Base-by-base conservation (phyloP, 2,888 invertebrate species). In the Drosophila tripunctata region DNA sequence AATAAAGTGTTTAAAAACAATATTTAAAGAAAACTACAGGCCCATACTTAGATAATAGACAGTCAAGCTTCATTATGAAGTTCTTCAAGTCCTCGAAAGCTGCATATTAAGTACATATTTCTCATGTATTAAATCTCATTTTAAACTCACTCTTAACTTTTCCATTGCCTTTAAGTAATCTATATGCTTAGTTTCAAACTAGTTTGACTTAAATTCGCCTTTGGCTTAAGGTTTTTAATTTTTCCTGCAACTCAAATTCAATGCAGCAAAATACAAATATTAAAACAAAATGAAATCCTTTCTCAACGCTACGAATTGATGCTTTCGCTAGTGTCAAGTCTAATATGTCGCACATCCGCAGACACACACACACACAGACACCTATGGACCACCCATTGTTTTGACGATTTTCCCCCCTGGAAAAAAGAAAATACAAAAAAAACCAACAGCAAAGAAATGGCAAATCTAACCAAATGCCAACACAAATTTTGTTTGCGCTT, bases 401-500 rank as follows among this genome's bases (percentile, higher is more conserved):
- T 31, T 19, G 30, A 27, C 24, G 56, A 19, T 12, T 35, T 35
- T 19, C 47, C 31, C 15, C 5, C 15, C n/a, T 50, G 12, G 30
- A 30, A 33, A 48, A 38, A 7, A 48, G 8, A 47, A 31, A 41
- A 48, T n/a, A 14, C n/a, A 21, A 55, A 10, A 17, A 22, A 43
- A 66, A 45, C 35, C 8, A 8, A 10, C 10, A 4, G 17, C 47
- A 72, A 71, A 55, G 58, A 65, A 60, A 65, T 68, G 63, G 74
- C 58, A 80, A 85, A 80, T 85, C 83, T 76, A 78, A 78, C 69
- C 82, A 67, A 84, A 81, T 80, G 76, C 74, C 85, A 80, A 82
- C 83, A 85, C 73, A 80, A 80, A 80, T 85, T 85, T 79, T 85
- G 83, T 80, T 85, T 80, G 79, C 83, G 54, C 82, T 85, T 82